phyloP scores from a whole-genome alignment of 2,797 vertebrate genomes.

The Gobionotothen gibberifrons region DNA sequence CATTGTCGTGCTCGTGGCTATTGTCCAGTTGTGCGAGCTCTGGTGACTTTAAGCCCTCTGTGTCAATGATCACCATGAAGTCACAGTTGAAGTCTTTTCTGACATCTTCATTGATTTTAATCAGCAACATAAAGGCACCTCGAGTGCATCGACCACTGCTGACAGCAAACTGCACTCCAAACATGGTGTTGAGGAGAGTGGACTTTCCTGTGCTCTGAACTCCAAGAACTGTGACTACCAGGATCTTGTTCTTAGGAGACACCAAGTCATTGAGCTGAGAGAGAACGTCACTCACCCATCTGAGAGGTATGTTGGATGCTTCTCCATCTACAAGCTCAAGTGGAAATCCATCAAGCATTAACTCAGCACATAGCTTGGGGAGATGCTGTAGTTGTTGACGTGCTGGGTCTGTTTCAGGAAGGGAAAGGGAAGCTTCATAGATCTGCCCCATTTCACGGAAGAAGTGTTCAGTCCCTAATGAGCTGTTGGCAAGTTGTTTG shows the following conservation, averaged over 20 bases:
- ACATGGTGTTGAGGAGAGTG: conserved; percentile 83
- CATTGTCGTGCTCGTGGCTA: conserved; percentile 80
- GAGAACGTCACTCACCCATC: conserved; percentile 83
- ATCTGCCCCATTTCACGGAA: conserved; percentile 86
- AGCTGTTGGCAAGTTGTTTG: conserved; percentile 77
- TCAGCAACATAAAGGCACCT: conserved; percentile 81
- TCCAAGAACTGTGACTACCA: conserved; percentile 83
- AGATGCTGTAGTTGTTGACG: conserved; percentile 75
- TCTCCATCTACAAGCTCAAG: conserved; percentile 87
- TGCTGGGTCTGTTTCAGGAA: conserved; percentile 11
- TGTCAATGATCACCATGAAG: conserved; percentile 80
- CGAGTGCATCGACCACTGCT: conserved; percentile 82
- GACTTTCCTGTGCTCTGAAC: conserved; percentile 84
- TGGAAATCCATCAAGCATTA: conserved; percentile 84
- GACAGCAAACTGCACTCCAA: conserved; percentile 87
- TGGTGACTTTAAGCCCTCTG: conserved; percentile 80
- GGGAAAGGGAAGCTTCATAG: no score
- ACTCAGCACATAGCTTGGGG: conserved; percentile 80
- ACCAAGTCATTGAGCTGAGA: conserved; percentile 76
- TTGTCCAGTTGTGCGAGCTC: conserved; percentile 77
- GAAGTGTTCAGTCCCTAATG: conserved; percentile 86
- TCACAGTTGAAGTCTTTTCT: conserved; percentile 77
- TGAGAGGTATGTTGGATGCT: conserved; percentile 84
- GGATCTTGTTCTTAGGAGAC: conserved; percentile 71
- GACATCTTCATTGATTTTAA: conserved; percentile 74